Percentiles rank a stretch among this genome's conserved stretches.
Conservation (phyloP, 2,888 invertebrate genomes). For the Chironomus tentans region DNA sequence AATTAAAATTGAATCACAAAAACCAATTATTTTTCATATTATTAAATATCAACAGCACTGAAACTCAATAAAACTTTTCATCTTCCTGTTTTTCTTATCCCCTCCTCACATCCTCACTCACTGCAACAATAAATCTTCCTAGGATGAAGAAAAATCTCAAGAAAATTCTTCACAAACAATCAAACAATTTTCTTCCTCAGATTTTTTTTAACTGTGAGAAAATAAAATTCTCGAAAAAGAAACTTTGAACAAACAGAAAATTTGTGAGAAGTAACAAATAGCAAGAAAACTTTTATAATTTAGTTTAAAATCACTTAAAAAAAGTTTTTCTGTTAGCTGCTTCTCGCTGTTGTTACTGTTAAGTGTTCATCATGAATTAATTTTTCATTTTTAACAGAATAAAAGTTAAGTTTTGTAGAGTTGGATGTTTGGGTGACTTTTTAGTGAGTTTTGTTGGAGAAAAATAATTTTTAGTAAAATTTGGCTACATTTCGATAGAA, state of each 20-base stretch:
- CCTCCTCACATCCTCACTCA: no score
- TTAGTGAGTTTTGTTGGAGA: no score
- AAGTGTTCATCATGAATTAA: slow-evolving; percentile 9
- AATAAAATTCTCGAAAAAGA: background rate
- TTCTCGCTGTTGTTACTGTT: background rate
- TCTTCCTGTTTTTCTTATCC: background rate
- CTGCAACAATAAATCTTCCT: no score
- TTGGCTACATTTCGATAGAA: no score
- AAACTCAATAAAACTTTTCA: slow-evolving; percentile 1
- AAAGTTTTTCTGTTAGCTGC: background rate
- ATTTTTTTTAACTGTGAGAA: background rate
- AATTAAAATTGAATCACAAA: slow-evolving; percentile 5
- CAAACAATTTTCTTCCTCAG: slow-evolving; percentile 11
- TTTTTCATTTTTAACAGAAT: background rate
- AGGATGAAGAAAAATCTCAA: background rate
- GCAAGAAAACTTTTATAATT: slow-evolving; percentile 19
- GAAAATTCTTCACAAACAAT: slow-evolving; percentile 1
- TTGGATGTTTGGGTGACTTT: no score
- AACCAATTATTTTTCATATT: slow-evolving; percentile 9
- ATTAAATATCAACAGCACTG: background rate
- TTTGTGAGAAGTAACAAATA: background rate
- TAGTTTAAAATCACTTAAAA: slow-evolving; percentile 25
- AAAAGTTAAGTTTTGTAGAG: background rate
- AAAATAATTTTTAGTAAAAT: no score
- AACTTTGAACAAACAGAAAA: background rate